A percentile compares a stretch with the other conserved stretches of the same genome.
phyloP scores from a whole-genome alignment of 2,797 vertebrate species.

The Dryobates pubescens region DNA sequence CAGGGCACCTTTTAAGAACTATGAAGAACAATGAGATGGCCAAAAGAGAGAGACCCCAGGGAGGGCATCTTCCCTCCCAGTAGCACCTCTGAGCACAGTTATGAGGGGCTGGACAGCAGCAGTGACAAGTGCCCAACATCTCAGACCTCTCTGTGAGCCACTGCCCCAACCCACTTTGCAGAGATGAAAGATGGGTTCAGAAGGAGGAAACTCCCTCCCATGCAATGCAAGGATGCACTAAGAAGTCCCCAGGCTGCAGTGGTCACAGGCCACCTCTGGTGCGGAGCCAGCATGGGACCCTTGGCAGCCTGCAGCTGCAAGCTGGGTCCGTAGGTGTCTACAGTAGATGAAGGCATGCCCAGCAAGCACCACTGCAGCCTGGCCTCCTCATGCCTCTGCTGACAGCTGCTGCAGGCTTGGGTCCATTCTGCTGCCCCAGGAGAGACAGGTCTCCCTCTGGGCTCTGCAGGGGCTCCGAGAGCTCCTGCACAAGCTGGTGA shows the following conservation, averaged over 20 bases:
- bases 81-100: not conserved
- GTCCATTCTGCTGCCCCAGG: not conserved
- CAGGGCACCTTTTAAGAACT: not conserved
- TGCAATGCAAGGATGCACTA: not conserved
- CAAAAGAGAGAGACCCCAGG: not conserved
- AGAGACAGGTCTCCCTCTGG: not conserved
- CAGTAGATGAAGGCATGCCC: fast-evolving
- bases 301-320: not conserved
- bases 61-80: not conserved
- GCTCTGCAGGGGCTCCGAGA: not conserved
- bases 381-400: not conserved
- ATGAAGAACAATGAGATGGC: not conserved
- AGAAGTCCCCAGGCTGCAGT: not conserved
- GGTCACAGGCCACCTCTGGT: not conserved
- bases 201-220: not conserved
- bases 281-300: not conserved
- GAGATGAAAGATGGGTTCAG: not conserved
- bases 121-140: fast-evolving
- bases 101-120: too few relatives aligned
- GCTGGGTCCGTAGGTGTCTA: not conserved
- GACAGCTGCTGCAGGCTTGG: not conserved
- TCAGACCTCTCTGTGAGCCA: fast-evolving
- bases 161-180: not conserved
- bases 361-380: not conserved
- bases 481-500: not conserved